Conservation (phyloP, 2,113 vertebrate genomes). For the Proteles cristata region DNA sequence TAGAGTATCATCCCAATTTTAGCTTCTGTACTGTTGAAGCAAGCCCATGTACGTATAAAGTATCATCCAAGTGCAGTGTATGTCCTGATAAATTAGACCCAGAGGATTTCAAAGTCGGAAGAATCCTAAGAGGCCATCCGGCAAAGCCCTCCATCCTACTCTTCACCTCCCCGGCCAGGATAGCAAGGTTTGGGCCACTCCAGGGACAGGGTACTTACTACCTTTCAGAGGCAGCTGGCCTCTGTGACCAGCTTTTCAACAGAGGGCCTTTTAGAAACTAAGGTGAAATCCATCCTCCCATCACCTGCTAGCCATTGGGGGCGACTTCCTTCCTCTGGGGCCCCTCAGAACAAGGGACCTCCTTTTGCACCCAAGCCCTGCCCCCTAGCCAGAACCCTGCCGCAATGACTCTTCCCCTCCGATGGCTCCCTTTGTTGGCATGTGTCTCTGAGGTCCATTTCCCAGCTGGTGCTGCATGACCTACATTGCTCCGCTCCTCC, state of each 20-base stretch:
- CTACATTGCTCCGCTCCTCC: not conserved
- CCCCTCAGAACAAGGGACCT: conserved; percentile 6
- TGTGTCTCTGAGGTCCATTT: not conserved
- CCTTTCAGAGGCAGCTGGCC: conserved; percentile 6
- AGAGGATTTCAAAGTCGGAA: conserved; percentile 41
- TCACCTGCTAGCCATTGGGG: not conserved
- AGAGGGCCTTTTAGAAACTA: conserved; percentile 2
- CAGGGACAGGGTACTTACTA: conserved; percentile 6
- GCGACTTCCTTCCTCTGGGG: not conserved
- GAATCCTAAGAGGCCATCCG: conserved; percentile 6
- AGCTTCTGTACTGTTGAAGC: conserved; percentile 28
- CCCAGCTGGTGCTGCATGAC: not conserved
- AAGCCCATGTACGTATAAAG: conserved; percentile 56
- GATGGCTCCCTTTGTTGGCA: not conserved
- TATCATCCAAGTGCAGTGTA: conserved; percentile 58
- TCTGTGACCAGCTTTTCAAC: conserved; percentile 17
- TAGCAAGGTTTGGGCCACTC: not conserved
- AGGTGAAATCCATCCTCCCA: not conserved
- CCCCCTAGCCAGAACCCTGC: not conserved
- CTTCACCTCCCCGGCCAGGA: not conserved
- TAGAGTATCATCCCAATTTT: conserved; percentile 54
- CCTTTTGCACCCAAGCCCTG: not conserved
- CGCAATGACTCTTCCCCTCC: not conserved
- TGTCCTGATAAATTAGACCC: conserved; percentile 52
- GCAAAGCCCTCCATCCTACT: not conserved